Evolutionary conservation across 2,113 vertebrate species (phyloP).

Genomic region (Nothoprocta perdicaria): DNA sequence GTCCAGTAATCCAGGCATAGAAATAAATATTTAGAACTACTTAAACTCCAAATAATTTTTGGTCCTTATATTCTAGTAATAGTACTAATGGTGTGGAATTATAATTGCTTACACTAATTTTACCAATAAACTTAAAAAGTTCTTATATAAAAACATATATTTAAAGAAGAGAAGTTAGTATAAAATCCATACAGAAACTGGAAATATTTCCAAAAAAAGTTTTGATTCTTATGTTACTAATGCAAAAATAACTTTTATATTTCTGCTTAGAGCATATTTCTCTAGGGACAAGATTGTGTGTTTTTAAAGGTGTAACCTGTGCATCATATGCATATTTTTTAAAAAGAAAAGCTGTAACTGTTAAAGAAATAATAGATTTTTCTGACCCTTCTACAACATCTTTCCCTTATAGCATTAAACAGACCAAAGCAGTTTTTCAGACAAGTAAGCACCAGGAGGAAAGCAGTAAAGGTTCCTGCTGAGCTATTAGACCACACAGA

Average conservation of each 20-base stretch:
- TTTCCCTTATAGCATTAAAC: not conserved
- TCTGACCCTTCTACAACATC: constrained; percentile 13
- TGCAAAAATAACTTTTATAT: not conserved
- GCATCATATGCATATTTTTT: fast-evolving
- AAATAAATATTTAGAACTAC: not conserved
- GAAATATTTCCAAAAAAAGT: not conserved
- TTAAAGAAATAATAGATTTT: not conserved
- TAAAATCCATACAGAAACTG: not conserved
- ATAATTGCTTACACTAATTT: not conserved
- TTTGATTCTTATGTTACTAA: not conserved
- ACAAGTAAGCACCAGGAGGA: not conserved
- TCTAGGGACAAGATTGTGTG: not conserved
- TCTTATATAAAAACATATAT: not conserved
- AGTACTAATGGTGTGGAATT: not conserved
- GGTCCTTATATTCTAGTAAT: not conserved
- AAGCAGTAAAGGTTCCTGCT: constrained; percentile 5
- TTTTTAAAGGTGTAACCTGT: not conserved
- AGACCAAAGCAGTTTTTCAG: constrained; percentile 40
- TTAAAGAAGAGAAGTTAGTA: not conserved
- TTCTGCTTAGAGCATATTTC: not conserved
- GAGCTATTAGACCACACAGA: constrained; percentile 36
- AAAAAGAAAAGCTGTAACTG: not conserved
- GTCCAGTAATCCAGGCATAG: not conserved
- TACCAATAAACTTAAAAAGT: not conserved
- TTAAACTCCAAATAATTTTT: not conserved